Evolutionary conservation across 2,888 invertebrate species (phyloP), one percentile per base, ranked within the genome.

Genomic region (Automeris io): DNA sequence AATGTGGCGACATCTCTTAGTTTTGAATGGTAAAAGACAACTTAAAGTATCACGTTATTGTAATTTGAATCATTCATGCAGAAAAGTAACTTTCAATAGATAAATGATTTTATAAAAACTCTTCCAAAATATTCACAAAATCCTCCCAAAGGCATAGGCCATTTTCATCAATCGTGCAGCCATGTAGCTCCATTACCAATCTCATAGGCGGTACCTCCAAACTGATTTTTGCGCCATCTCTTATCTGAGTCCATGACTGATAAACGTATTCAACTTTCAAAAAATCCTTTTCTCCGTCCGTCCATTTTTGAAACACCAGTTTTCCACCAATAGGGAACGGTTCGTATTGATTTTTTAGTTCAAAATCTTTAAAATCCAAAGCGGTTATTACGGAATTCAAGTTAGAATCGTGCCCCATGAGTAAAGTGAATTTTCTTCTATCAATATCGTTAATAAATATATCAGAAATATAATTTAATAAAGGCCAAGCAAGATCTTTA

Each of bases 371-470:
- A 31, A 80, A 67, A 9, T 49, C 57, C 33, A 83, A 51, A 0
- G 67, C 58, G 0, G 54, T 51, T 8, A 72, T 47, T 1, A 80
- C 43, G 6, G 72, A 42, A 29, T 54, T 67, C 19, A 78, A 46
- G 54, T 81, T 80, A 0, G 80, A 64, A 57, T 83, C 83, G 38
- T 83, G 83, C 0, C 82, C 81, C 1, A 79, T 51, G 0, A 83
- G 49, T 1, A 69, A 39, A 1, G 60, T 66, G 16, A 75, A 53
- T 41, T 61, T 70, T 29, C 29, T 29, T 4, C 4, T 7, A 16
- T 29, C 29, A 5, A 16, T 16, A 16, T 7, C n/a, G 13, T 16
- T 16, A n/a, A 8, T n/a, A 29, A 29, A 29, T 16, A 29, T 29
- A 3, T 60, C 44, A 24, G 53, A 59, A 25, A 82, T 70, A 36